Evolutionary conservation across 2,113 vertebrate species (phyloP).

Genomic region (Mugil cephalus): DNA sequence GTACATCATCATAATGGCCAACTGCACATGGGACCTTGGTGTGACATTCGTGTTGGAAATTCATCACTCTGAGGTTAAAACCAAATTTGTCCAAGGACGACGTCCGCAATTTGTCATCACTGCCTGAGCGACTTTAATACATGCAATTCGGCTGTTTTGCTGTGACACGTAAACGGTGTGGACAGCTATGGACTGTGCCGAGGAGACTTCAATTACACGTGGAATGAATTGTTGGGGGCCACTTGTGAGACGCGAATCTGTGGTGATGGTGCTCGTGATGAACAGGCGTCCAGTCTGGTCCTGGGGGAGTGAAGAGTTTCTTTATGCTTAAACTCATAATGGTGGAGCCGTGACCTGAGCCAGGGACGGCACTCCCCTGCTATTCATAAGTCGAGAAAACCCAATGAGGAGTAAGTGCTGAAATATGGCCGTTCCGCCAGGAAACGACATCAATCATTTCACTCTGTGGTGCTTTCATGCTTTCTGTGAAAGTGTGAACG

Average conservation of each 20-base stretch:
- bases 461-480: conserved; percentile 16
- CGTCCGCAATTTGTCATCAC: conserved; percentile 59
- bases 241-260: conserved; percentile 46
- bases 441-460: conserved; percentile 37
- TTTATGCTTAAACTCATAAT: conserved; percentile 39
- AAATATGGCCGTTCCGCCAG: conserved; percentile 41
- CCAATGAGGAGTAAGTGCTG: conserved; percentile 19
- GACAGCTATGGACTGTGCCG: conserved; percentile 61
- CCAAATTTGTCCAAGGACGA: conserved; percentile 56
- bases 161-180: conserved; percentile 45
- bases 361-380: conserved; percentile 20
- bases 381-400: conserved; percentile 18
- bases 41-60: conserved; percentile 64
- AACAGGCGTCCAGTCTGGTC: conserved; percentile 48
- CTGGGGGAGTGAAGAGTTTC: conserved; percentile 43
- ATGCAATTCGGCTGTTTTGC: conserved; percentile 46
- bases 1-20: conserved; percentile 61
- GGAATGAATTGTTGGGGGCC: conserved; percentile 47
- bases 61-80: conserved; percentile 63
- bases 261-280: conserved; percentile 57
- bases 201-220: conserved; percentile 65
- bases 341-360: conserved; percentile 53
- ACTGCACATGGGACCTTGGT: conserved; percentile 60
- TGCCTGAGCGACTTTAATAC: conserved; percentile 52
- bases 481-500: background rate